A percentile compares a stretch with the other conserved stretches of the same genome.
These are phyloP conservation scores for Eilema depressum DNA, from an alignment of 2,888 invertebrate genomes.

Conservation along the genomic window DNA sequence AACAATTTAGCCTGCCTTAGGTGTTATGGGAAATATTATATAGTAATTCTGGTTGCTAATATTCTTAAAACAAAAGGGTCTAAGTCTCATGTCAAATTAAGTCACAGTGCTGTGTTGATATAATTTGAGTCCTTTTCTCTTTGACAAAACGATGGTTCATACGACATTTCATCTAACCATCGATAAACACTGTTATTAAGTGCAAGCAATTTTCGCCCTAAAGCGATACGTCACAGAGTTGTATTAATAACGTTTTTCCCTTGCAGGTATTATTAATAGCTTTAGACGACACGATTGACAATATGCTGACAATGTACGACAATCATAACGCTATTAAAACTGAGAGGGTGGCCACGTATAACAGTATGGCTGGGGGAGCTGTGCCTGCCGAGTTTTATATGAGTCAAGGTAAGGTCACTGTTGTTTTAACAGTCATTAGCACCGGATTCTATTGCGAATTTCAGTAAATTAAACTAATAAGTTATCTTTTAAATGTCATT, in stretches of 20 bases:
- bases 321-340: slow-evolving; percentile 80
- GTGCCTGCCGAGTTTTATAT: slow-evolving; percentile 80
- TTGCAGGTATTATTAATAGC: slow-evolving; percentile 77
- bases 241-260: not conserved
- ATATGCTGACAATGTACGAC: slow-evolving; percentile 83
- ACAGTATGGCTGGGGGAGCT: slow-evolving; percentile 69
- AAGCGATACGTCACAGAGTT: not conserved
- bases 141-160: not conserved
- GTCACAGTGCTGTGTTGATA: not conserved
- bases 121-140: not conserved
- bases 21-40: too few relatives aligned
- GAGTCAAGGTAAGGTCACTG: slow-evolving; percentile 71
- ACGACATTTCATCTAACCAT: too few relatives aligned
- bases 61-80: too few relatives aligned
- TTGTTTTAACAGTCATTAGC: not conserved
- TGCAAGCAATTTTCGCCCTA: not conserved
- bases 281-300: slow-evolving; percentile 78
- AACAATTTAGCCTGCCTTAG: too few relatives aligned
- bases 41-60: not conserved
- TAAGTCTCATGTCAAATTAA: too few relatives aligned
- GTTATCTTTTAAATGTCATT: too few relatives aligned
- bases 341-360: slow-evolving; percentile 75
- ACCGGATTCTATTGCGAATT: too few relatives aligned
- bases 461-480: too few relatives aligned
- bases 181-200: too few relatives aligned